Percentiles rank a stretch among this genome's conserved stretches.
Conservation (phyloP, 1,140 invertebrate species). For the Mycetomoellerius zeteki region DNA sequence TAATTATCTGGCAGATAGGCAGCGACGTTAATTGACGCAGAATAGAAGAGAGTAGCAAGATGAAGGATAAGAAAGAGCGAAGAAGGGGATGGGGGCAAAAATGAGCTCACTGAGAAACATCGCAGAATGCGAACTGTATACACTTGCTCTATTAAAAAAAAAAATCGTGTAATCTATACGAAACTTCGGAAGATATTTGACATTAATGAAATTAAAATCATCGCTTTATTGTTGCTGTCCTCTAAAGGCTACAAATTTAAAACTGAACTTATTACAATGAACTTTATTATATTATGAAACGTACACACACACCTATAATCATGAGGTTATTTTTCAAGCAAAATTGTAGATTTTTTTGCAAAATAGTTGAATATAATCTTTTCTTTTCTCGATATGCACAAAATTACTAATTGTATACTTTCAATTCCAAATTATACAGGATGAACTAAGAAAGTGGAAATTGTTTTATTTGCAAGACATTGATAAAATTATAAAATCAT, state of each 20-base stretch:
- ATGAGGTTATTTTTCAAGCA: background rate
- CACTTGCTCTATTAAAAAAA: background rate
- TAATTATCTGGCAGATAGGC: slow-evolving; percentile 39
- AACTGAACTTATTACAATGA: background rate
- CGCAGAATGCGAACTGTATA: background rate
- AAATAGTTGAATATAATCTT: background rate
- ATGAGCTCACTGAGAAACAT: slow-evolving; percentile 3
- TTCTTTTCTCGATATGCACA: background rate
- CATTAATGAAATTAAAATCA: background rate
- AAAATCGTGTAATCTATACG: background rate
- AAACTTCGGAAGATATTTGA: slow-evolving; percentile 1
- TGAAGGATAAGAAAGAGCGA: slow-evolving; percentile 4
- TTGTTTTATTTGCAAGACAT: background rate
- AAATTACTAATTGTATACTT: background rate
- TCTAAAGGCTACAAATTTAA: background rate
- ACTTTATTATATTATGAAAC: background rate
- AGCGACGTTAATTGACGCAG: slow-evolving; percentile 44
- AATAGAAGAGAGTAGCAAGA: background rate
- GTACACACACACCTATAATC: background rate
- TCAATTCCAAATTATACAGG: background rate
- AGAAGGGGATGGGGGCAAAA: background rate
- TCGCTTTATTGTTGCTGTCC: background rate
- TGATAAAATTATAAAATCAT: background rate
- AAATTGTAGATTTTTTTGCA: background rate
- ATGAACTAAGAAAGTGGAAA: background rate